phyloP scores from a whole-genome alignment of 2,113 vertebrate genomes.

The Pseudorectes ferrugineus region DNA sequence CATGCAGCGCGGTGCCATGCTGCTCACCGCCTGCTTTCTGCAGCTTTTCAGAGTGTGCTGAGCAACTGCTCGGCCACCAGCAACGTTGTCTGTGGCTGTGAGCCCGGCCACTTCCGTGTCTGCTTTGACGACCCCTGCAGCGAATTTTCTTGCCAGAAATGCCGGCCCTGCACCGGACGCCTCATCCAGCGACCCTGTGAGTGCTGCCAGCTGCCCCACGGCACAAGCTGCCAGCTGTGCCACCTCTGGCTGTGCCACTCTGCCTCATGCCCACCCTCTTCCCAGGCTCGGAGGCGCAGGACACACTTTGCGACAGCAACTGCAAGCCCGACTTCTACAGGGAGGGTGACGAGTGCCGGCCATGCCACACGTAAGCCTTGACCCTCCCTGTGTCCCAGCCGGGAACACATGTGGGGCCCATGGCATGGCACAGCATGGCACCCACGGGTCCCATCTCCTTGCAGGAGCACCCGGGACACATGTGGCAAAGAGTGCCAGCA shows the following conservation, averaged over 20 bases:
- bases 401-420: fast-evolving
- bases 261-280: background rate
- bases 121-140: background rate
- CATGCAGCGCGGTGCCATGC: fast-evolving
- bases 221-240: background rate
- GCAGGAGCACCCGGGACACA: background rate
- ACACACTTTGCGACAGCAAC: slow-evolving; percentile 9
- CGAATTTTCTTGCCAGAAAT: background rate
- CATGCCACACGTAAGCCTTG: background rate
- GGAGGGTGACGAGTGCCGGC: background rate
- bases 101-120: background rate
- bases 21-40: background rate
- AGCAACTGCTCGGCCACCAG: slow-evolving; percentile 51
- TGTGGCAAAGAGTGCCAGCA: slow-evolving; percentile 30
- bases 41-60: slow-evolving; percentile 52
- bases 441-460: background rate
- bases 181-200: slow-evolving; percentile 5
- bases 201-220: background rate
- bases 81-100: slow-evolving; percentile 56
- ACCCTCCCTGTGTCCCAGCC: background rate
- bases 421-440: background rate
- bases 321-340: slow-evolving; percentile 64
- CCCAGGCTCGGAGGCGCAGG: background rate
- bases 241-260: background rate
- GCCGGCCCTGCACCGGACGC: slow-evolving; percentile 1